These are phyloP conservation scores for Sesamia inferens DNA, from an alignment of 2,888 invertebrate species.

Conservation along the genomic window DNA sequence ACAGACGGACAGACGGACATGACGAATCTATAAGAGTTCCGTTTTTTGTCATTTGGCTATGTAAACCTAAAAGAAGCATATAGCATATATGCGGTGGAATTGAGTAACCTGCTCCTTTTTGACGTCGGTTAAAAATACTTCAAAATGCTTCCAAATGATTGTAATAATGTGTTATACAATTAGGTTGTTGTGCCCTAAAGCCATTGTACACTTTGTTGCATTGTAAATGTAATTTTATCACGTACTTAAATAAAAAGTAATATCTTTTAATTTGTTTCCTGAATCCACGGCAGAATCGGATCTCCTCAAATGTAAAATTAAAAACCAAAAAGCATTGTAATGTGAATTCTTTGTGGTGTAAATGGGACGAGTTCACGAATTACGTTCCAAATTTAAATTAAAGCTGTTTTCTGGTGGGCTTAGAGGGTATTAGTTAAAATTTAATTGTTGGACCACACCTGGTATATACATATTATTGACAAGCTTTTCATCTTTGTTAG, in stretches of 20 bases:
- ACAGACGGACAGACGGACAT: too few species aligned
- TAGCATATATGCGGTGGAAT: too few species aligned
- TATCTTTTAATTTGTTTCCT: conserved; percentile 63
- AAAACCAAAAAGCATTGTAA: conserved; percentile 69
- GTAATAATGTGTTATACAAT: too few species aligned
- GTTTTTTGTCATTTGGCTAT: too few species aligned
- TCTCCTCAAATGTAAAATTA: conserved; percentile 72
- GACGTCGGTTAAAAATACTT: too few species aligned
- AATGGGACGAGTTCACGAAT: conserved; percentile 71
- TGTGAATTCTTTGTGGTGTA: conserved; percentile 76
- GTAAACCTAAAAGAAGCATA: too few species aligned
- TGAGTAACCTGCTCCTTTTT: too few species aligned
- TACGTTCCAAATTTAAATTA: conserved; percentile 73
- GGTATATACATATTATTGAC: conserved; percentile 4
- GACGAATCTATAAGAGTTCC: too few species aligned
- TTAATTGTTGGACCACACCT: conserved; percentile 11
- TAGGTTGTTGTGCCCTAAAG: background rate
- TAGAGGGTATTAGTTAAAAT: conserved; percentile 38
- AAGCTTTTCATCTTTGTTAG: conserved; percentile 10
- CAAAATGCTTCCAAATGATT: too few species aligned
- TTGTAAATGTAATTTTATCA: conserved; percentile 35
- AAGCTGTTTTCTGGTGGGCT: conserved; percentile 44
- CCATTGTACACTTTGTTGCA: conserved; percentile 9
- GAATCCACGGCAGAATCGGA: conserved; percentile 57
- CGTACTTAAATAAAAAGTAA: conserved; percentile 61